phyloP scores from a whole-genome alignment of 1,140 invertebrate genomes.

The Pseudomyrmex gracilis region DNA sequence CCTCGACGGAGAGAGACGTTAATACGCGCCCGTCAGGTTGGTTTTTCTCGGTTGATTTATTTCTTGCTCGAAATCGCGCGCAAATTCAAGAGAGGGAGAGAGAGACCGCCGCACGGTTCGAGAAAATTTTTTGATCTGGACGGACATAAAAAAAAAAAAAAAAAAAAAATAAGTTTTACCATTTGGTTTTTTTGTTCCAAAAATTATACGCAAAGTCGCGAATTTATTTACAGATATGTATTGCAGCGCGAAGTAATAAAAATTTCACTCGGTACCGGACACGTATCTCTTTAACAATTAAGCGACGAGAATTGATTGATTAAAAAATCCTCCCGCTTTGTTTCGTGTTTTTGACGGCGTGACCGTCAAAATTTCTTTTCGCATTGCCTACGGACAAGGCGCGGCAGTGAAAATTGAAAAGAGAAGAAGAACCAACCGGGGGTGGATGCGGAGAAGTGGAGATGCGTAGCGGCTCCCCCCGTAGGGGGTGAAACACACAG shows the following conservation, averaged over 20 bases:
- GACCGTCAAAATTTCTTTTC: background rate
- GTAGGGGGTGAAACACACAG: constrained; percentile 77
- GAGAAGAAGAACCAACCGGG: constrained; percentile 62
- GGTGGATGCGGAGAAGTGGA: constrained; percentile 47
- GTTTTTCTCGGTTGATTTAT: constrained; percentile 82
- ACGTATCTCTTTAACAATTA: background rate
- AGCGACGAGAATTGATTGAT: background rate
- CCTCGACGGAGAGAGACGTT: constrained; percentile 71
- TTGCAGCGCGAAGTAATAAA: no score
- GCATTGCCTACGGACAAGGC: background rate
- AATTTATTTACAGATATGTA: no score
- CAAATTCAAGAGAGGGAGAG: constrained; percentile 15
- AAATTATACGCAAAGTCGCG: no score
- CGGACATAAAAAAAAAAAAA: no score
- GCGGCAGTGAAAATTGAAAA: constrained; percentile 24
- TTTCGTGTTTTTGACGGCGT: no score
- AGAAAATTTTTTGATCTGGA: no score
- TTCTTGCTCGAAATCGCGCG: constrained; percentile 64
- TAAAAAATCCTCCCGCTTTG: background rate
- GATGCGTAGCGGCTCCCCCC: constrained; percentile 49
- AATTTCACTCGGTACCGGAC: no score
- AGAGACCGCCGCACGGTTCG: background rate
- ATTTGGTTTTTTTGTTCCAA: no score
- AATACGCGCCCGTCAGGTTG: constrained; percentile 81
- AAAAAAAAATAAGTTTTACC: no score